A percentile compares a stretch with the other conserved stretches of the same genome.
Conservation (phyloP, 2,113 vertebrate genomes). For the Entelurus aequoreus region DNA sequence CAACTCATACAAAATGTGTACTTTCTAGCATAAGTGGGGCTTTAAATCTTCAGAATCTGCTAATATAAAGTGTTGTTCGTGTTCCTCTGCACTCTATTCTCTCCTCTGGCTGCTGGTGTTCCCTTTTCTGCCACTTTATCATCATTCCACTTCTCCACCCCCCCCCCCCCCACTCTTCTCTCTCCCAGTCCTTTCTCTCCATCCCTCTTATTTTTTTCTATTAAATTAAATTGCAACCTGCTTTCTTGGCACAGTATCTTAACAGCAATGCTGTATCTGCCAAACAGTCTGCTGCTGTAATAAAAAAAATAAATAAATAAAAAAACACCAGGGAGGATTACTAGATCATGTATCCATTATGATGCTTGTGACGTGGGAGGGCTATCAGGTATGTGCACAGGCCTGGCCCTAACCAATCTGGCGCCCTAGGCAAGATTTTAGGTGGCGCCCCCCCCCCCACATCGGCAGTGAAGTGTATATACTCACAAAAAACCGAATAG, state of each 20-base stretch:
- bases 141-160: background rate
- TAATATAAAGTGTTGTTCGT: constrained; percentile 22
- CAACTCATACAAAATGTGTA: constrained; percentile 49
- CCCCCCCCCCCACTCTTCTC: background rate
- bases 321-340: background rate
- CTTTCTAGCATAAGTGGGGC: constrained; percentile 34
- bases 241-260: background rate
- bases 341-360: background rate
- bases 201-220: constrained; percentile 1
- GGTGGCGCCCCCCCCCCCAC: no score
- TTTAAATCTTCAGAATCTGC: constrained; percentile 39
- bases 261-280: background rate
- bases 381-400: background rate
- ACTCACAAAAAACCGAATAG: no score
- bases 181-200: constrained; percentile 5
- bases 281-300: constrained; percentile 1
- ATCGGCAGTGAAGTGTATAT: no score
- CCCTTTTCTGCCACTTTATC: background rate
- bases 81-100: constrained; percentile 8
- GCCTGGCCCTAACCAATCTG: no score
- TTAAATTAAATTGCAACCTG: constrained; percentile 2
- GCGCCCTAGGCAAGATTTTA: no score
- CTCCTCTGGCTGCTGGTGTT: background rate
- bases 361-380: background rate
- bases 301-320: no score